Evolutionary conservation across 2,888 invertebrate species (phyloP), one percentile per base, ranked within the genome.

Genomic region (Hydriomena furcata): DNA sequence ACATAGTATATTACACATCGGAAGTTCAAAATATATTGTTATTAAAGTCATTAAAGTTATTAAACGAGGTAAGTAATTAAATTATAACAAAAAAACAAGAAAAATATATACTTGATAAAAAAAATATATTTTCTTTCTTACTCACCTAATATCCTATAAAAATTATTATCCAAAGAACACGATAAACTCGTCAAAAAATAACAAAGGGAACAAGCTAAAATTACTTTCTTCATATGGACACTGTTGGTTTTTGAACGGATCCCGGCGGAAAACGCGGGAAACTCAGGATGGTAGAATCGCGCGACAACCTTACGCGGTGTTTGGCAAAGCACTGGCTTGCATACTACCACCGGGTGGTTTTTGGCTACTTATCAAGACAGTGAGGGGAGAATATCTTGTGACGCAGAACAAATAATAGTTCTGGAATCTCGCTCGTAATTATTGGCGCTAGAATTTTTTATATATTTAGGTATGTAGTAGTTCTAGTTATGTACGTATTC

Each of bases 171-270:
- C 71, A 75, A 71, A 62, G 65, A 77, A 72, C 78, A 79, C 69
- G 71, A 63, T 61, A 73, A 75, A 66, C 66, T 73, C 55, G 63
- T 70, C 52, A 67, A 61, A 53, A 74, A 69, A 63, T 72, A 74
- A 76, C 78, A 76, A 64, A 71, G 70, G 59, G 68, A 71, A 69
- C 71, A 68, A 57, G 61, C 58, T 46, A 75, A 66, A 62, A 65
- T 79, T 73, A 71, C 74, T 77, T 79, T 73, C 85, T 82, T 86
- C 87, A 87, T 88, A 88, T 72, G 86, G 80, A 76, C 77, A 76
- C 76, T 73, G 62, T 64, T 50, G 51, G 56, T 64, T 53, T 65
- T 58, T 45, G 60, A 61, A 66, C 63, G 67, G 46, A 49, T 60
- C 64, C 69, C 68, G 64, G 66, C 66, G 28, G 65, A 65, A 66